Conservation (phyloP, 2,888 invertebrate genomes). For the Chrysomela aeneicollis region DNA sequence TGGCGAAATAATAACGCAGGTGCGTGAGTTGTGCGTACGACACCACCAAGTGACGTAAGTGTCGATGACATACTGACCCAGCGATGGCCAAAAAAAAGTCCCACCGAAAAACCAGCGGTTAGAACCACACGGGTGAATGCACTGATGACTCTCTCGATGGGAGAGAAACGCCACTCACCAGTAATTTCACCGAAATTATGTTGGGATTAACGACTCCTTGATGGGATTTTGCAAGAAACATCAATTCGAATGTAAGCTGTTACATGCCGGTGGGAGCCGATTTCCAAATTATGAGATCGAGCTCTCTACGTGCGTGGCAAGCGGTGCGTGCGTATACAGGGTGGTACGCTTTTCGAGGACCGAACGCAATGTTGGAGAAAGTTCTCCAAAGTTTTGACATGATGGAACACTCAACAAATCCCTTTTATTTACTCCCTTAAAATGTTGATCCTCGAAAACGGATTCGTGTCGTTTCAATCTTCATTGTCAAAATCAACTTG, state of each 20-base stretch:
- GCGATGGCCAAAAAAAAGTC: slow-evolving; percentile 39
- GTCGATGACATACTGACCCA: slow-evolving; percentile 45
- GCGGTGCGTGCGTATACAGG: too few relatives aligned
- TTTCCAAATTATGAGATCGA: not conserved
- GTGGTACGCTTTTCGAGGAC: too few relatives aligned
- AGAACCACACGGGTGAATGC: slow-evolving; percentile 37
- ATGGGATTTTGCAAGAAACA: slow-evolving; percentile 23
- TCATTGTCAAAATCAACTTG: too few relatives aligned
- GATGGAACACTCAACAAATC: too few relatives aligned
- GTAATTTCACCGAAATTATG: slow-evolving; percentile 51
- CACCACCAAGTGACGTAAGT: slow-evolving; percentile 27
- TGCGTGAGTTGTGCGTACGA: slow-evolving; percentile 25
- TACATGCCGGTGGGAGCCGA: not conserved
- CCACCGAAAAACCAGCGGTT: slow-evolving; percentile 21
- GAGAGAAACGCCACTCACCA: slow-evolving; percentile 35
- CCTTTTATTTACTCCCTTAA: too few relatives aligned
- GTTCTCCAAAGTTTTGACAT: too few relatives aligned
- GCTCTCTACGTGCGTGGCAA: too few relatives aligned
- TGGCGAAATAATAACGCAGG: too few relatives aligned
- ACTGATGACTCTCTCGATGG: too few relatives aligned
- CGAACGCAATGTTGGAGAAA: too few relatives aligned
- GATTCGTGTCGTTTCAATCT: too few relatives aligned
- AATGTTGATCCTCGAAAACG: too few relatives aligned
- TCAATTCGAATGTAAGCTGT: slow-evolving; percentile 24
- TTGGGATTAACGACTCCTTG: slow-evolving; percentile 45